Percentiles rank a stretch among this genome's conserved stretches.
Evolutionary conservation across 1,140 invertebrate genomes (phyloP).

Genomic region (Cyrtorhinus lividipennis): DNA sequence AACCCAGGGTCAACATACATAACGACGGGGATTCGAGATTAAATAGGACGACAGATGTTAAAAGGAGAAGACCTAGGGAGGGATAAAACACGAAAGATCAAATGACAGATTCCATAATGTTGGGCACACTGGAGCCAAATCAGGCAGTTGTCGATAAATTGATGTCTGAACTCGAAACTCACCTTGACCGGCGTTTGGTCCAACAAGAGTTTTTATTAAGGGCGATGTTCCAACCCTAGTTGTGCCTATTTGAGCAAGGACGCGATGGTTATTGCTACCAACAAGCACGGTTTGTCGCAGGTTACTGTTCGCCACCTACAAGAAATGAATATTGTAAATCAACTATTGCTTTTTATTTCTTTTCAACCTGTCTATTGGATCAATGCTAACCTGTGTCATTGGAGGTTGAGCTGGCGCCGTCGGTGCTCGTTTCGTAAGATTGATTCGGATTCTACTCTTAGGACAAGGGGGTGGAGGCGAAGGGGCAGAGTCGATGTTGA

Average conservation of each 20-base stretch:
- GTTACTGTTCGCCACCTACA: constrained; percentile 4
- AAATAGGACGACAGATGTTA: too few relatives aligned
- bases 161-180: too few relatives aligned
- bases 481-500: constrained; percentile 52
- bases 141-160: too few relatives aligned
- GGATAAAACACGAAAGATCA: too few relatives aligned
- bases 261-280: constrained; percentile 30
- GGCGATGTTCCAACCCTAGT: constrained; percentile 32
- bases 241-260: constrained; percentile 26
- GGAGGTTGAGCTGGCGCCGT: constrained; percentile 19
- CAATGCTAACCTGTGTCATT: constrained; percentile 12
- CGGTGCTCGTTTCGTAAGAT: constrained; percentile 29
- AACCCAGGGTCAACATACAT: too few relatives aligned
- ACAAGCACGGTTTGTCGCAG: constrained; percentile 24
- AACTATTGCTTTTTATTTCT: too few relatives aligned
- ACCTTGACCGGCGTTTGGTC: constrained; percentile 15
- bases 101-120: too few relatives aligned
- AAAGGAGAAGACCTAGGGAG: too few relatives aligned
- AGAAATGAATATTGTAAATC: too few relatives aligned
- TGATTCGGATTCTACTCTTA: constrained; percentile 43
- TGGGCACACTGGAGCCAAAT: too few relatives aligned
- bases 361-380: too few relatives aligned
- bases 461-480: constrained; percentile 49
- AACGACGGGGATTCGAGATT: too few relatives aligned
- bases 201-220: constrained; percentile 19